Evolutionary conservation across 2,113 vertebrate genomes (phyloP), one percentile per base, ranked within the genome.

Genomic region (Regulus satrapa): DNA sequence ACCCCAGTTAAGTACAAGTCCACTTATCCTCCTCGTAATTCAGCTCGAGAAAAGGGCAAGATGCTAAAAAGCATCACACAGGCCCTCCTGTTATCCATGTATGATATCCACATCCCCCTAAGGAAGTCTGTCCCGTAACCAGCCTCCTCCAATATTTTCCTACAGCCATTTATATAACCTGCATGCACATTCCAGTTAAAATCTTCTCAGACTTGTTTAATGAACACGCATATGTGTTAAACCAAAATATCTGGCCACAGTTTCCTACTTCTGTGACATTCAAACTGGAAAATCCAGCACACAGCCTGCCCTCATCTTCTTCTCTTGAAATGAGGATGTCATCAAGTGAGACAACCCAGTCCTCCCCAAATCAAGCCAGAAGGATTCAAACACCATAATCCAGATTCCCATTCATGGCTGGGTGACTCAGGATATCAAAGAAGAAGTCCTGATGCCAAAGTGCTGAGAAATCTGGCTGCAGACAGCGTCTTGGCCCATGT

Each of bases 71-170:
- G 32, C 36, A 89, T 40, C 43, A 48, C 13, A 40, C 0, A 4
- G 36, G 58, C 61, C 14, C 1, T 4, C 24, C 41, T 62, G n/a
- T 58, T 69, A 92, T 6, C 58, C 36, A 13, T 16, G 5, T 62
- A 38, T 3, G 8, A 73, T 25, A 58, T 5, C 48, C 51, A 61
- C 1, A 6, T 82, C 7, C 24, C 43, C 19, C 26, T 61, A 46
- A 4, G 0, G 5, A 73, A 43, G 32, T 71, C n/a, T 62, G 34
- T 17, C 38, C 55, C 2, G 0, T 40, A 80, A 72, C 12, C 31
- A 68, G 9, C 46, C 25, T 43, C 46, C 52, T 86, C 31, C 67
- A 76, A 68, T 40, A 24, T 86, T 46, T 43, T 69, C 19, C 43
- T 77, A 26, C 24, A 46, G 23, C 21, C 41, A 28, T 72, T 46